A percentile compares a stretch with the other conserved stretches of the same genome.
These are phyloP conservation scores for Tachina lurida DNA, from an alignment of 2,888 invertebrate species.

Conservation along the genomic window DNA sequence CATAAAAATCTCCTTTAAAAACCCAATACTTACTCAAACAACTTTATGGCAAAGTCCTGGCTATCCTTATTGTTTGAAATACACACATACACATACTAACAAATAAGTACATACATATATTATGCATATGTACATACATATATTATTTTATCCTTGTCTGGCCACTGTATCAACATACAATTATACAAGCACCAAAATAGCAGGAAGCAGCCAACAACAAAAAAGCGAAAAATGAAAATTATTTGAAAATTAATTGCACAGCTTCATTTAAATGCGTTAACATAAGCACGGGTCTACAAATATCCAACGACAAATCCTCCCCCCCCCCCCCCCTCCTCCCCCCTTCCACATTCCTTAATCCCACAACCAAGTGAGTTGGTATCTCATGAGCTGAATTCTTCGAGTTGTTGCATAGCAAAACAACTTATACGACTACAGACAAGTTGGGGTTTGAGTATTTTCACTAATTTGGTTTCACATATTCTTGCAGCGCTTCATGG, in stretches of 20 bases:
- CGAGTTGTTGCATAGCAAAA: not conserved
- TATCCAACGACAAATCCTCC: slow-evolving; percentile 10
- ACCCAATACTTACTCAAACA: not conserved
- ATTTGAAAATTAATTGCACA: slow-evolving; percentile 68
- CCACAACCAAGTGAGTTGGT: slow-evolving; percentile 17
- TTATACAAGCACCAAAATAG: not conserved
- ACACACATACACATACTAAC: not conserved
- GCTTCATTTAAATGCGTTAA: slow-evolving; percentile 69
- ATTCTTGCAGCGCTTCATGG: slow-evolving; percentile 3
- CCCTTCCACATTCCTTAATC: not conserved
- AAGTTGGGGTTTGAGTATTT: slow-evolving; percentile 3
- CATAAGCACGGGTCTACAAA: slow-evolving; percentile 39
- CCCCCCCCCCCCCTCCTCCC: not conserved
- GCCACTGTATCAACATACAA: slow-evolving; percentile 30
- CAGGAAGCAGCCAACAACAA: not conserved
- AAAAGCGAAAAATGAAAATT: slow-evolving; percentile 33
- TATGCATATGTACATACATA: slow-evolving; percentile 8
- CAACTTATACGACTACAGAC: not conserved
- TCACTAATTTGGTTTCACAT: slow-evolving; percentile 38
- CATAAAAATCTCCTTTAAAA: not conserved
- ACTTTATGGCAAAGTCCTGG: slow-evolving; percentile 1
- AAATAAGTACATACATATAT: not conserved
- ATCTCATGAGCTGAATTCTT: slow-evolving; percentile 37
- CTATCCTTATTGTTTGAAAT: slow-evolving; percentile 42
- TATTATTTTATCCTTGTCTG: slow-evolving; percentile 61